Evolutionary conservation across 2,888 invertebrate genomes (phyloP).

Genomic region (Dione juno): DNA sequence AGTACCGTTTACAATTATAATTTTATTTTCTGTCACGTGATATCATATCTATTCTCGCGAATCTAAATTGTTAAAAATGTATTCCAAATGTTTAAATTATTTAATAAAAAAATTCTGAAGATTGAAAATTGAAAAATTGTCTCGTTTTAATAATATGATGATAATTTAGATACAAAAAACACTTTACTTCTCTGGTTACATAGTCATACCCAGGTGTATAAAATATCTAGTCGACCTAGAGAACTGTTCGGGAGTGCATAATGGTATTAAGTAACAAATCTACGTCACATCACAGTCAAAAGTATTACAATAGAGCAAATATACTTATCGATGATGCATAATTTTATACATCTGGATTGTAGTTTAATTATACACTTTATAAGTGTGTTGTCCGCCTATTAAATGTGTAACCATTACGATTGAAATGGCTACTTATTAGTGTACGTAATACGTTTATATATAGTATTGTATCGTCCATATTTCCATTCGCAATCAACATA

Average conservation of each 20-base stretch:
- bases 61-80: too few species aligned
- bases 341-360: slow-evolving; percentile 81
- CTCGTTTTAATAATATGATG: slow-evolving; percentile 33
- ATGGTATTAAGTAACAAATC: slow-evolving; percentile 42
- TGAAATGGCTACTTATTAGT: slow-evolving; percentile 79
- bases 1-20: slow-evolving; percentile 30
- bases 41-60: too few species aligned
- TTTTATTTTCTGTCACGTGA: slow-evolving; percentile 33
- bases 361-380: slow-evolving; percentile 82
- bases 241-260: slow-evolving; percentile 21
- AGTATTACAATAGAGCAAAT: slow-evolving; percentile 64
- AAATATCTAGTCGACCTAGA: slow-evolving; percentile 33
- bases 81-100: too few species aligned
- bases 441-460: slow-evolving; percentile 75
- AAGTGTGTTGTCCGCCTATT: slow-evolving; percentile 83
- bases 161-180: slow-evolving; percentile 38
- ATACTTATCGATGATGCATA: slow-evolving; percentile 78
- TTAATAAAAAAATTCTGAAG: too few species aligned
- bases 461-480: slow-evolving; percentile 69
- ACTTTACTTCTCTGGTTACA: slow-evolving; percentile 42
- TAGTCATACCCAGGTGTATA: slow-evolving; percentile 44
- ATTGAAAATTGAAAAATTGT: too few species aligned
- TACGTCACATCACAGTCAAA: slow-evolving; percentile 77
- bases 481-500: slow-evolving; percentile 57
- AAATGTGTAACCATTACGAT: slow-evolving; percentile 79